phyloP scores from a whole-genome alignment of 2,888 invertebrate genomes.

The Archips crataeganus region DNA sequence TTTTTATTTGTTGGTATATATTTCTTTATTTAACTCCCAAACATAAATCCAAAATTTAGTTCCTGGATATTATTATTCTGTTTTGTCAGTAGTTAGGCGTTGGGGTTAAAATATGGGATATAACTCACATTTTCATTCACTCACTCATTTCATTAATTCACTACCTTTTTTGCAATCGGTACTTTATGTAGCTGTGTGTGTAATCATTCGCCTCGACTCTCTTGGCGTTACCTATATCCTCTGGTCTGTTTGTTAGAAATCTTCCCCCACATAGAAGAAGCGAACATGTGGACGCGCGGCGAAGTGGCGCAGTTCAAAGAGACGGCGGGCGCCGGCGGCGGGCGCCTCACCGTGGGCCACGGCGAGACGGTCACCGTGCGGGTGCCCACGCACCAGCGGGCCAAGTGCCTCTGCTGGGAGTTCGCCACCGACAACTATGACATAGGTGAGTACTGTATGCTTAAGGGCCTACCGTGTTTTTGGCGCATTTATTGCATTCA shows the following conservation, averaged over 20 bases:
- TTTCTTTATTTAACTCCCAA: too few relatives aligned
- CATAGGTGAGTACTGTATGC: constrained; percentile 85
- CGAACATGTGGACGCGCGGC: constrained; percentile 98
- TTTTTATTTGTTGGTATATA: too few relatives aligned
- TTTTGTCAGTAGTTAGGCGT: too few relatives aligned
- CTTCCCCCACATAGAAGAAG: constrained; percentile 86
- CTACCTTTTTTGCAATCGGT: too few relatives aligned
- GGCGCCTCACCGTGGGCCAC: constrained; percentile 96
- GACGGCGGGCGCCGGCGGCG: constrained; percentile 93
- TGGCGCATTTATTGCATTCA: too few relatives aligned
- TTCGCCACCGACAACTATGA: constrained; percentile 99
- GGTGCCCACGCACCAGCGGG: constrained; percentile 98
- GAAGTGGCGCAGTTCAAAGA: constrained; percentile 97
- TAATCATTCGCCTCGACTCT: too few relatives aligned
- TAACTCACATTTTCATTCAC: too few relatives aligned
- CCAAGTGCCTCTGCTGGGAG: constrained; percentile 98
- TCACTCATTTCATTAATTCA: too few relatives aligned
- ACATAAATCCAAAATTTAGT: too few relatives aligned
- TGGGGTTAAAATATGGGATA: background rate
- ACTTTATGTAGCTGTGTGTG: too few relatives aligned
- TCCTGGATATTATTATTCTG: too few relatives aligned
- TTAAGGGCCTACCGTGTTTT: too few relatives aligned
- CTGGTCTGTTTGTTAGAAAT: constrained; percentile 55
- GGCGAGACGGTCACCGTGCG: constrained; percentile 98
- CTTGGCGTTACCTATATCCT: background rate